Conservation (phyloP, 2,888 invertebrate genomes). For the Parascotia fuliginaria region DNA sequence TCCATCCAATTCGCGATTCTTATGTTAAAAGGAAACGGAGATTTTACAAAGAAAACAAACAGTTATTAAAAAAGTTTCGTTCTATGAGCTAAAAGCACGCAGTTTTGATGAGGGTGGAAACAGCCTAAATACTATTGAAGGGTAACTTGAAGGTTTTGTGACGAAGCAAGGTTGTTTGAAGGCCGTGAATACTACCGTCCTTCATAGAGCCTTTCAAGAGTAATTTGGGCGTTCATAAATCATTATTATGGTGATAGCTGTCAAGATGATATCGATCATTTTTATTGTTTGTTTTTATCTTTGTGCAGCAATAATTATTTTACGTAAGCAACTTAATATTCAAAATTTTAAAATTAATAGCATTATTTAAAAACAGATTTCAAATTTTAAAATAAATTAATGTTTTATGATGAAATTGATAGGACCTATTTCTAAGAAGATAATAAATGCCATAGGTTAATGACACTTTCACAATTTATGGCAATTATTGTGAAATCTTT, state of each 20-base stretch:
- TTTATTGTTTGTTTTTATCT: not conserved
- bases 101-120: conserved; percentile 1
- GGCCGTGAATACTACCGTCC: conserved; percentile 32
- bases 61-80: conserved; percentile 13
- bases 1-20: conserved; percentile 7
- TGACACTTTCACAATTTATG: too few species aligned
- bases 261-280: conserved; percentile 3
- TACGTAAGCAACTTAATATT: too few species aligned
- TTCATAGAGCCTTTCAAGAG: conserved; percentile 13
- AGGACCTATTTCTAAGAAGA: too few species aligned
- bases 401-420: too few species aligned
- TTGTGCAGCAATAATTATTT: not conserved
- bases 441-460: too few species aligned
- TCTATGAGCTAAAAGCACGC: conserved; percentile 2
- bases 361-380: too few species aligned
- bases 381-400: too few species aligned
- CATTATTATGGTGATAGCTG: not conserved
- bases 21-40: conserved; percentile 7
- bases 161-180: conserved; percentile 26
- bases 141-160: conserved; percentile 2
- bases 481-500: too few species aligned
- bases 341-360: too few species aligned
- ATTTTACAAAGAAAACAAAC: conserved; percentile 15
- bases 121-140: not conserved
- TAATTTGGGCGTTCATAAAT: conserved; percentile 11